Conservation (phyloP, 2,113 vertebrate genomes). For the Rhabdornis inornatus region DNA sequence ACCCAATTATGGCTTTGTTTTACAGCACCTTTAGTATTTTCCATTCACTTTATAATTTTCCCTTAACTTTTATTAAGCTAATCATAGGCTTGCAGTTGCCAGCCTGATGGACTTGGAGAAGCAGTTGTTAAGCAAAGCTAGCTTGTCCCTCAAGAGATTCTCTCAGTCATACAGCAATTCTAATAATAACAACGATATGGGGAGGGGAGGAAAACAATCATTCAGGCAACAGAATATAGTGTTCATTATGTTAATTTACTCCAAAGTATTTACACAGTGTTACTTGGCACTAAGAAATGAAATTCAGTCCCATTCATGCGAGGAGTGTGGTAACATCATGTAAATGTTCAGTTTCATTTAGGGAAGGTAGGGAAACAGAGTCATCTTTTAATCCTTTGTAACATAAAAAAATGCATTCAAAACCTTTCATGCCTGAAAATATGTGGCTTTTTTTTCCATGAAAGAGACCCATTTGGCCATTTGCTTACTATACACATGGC, state of each 20-base stretch:
- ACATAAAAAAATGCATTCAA: neutral
- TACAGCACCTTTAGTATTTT: conserved; percentile 14
- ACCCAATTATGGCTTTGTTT: neutral
- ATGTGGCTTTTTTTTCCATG: neutral
- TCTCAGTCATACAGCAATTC: conserved; percentile 26
- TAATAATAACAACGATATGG: conserved; percentile 2
- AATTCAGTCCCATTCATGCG: neutral
- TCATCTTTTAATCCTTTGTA: neutral
- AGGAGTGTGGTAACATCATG: neutral
- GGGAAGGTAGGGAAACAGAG: neutral
- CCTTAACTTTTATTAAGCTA: conserved; percentile 25
- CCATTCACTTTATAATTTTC: conserved; percentile 1
- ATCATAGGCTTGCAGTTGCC: conserved; percentile 1
- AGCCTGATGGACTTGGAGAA: conserved; percentile 29
- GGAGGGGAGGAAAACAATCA: conserved; percentile 18
- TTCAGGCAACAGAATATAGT: neutral
- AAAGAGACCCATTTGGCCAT: neutral
- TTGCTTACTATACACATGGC: neutral
- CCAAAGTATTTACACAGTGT: neutral
- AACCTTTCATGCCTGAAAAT: neutral
- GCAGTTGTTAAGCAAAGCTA: conserved; percentile 3
- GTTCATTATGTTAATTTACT: conserved; percentile 37
- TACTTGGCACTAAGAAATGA: neutral
- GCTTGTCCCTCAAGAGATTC: neutral
- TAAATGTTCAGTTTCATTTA: neutral